phyloP scores from a whole-genome alignment of 2,797 vertebrate species.

The Netta rufina region DNA sequence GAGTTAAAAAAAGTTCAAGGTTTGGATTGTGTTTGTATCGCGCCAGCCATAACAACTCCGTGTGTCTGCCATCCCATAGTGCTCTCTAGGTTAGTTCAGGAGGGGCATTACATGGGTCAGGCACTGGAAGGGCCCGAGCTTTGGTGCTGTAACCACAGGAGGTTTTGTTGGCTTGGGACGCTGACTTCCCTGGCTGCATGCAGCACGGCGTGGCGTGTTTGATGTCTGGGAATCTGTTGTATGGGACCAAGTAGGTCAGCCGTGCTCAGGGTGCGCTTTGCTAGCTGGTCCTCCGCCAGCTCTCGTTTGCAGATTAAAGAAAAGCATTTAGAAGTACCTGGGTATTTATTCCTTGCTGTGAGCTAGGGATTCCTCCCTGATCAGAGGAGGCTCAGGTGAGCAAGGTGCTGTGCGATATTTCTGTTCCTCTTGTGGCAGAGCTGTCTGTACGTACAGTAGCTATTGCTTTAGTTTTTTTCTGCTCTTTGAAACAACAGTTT shows the following conservation, averaged over 20 bases:
- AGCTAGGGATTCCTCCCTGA: not conserved
- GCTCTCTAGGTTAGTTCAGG: not conserved
- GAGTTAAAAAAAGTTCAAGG: not conserved
- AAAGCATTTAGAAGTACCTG: not conserved
- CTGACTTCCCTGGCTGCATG: accelerated
- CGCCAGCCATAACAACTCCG: not conserved
- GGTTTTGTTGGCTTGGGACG: not conserved
- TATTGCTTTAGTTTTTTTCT: not conserved
- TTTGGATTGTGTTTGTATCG: not conserved
- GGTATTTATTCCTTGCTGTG: not conserved
- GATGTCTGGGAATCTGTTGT: not conserved
- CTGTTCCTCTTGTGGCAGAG: not conserved
- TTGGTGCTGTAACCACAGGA: not conserved
- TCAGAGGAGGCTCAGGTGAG: not conserved
- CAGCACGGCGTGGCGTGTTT: accelerated
- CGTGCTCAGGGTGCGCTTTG: not conserved
- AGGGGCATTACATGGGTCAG: not conserved
- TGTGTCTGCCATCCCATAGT: not conserved
- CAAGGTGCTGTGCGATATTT: not conserved
- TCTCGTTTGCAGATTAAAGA: not conserved
- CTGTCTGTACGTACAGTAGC: not conserved
- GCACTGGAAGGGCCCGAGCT: not conserved
- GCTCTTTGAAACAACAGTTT: not conserved
- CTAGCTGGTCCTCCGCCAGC: not conserved
- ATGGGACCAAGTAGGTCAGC: not conserved